phyloP scores from a whole-genome alignment of 2,888 invertebrate genomes.

The Arrhopalites spinosus region DNA sequence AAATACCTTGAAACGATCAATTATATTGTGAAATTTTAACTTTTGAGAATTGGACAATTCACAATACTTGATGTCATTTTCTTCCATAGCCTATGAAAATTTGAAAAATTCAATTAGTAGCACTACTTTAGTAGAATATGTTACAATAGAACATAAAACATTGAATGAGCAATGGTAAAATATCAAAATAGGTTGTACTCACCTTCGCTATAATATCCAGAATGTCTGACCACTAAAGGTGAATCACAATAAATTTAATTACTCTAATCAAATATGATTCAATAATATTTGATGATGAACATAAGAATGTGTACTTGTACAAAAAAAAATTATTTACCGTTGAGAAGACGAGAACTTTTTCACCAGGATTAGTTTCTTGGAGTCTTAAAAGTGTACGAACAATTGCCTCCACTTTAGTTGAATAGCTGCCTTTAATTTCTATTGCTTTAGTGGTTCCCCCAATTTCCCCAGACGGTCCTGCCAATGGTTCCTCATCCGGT shows the following conservation, averaged over 20 bases:
- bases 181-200: too few relatives aligned
- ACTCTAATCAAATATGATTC: neutral
- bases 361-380: slow-evolving; percentile 62
- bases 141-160: too few relatives aligned
- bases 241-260: slow-evolving; percentile 32
- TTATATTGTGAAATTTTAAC: slow-evolving; percentile 60
- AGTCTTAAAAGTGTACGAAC: slow-evolving; percentile 67
- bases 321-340: neutral
- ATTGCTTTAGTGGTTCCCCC: slow-evolving; percentile 19
- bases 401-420: slow-evolving; percentile 72
- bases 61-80: slow-evolving; percentile 63
- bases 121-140: too few relatives aligned
- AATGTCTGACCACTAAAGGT: slow-evolving; percentile 61
- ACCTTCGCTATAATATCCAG: slow-evolving; percentile 63
- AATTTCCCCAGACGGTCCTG: slow-evolving; percentile 24
- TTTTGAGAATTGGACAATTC: slow-evolving; percentile 58
- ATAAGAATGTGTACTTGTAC: too few relatives aligned
- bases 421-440: slow-evolving; percentile 68
- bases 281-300: too few relatives aligned
- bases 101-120: too few relatives aligned
- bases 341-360: slow-evolving; percentile 76
- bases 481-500: slow-evolving; percentile 5
- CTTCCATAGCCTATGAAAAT: too few relatives aligned
- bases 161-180: too few relatives aligned
- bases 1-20: slow-evolving; percentile 65